Percentiles rank a stretch among this genome's conserved stretches.
Evolutionary conservation across 2,797 vertebrate species (phyloP).

Genomic region (Oreochromis mossambicus): DNA sequence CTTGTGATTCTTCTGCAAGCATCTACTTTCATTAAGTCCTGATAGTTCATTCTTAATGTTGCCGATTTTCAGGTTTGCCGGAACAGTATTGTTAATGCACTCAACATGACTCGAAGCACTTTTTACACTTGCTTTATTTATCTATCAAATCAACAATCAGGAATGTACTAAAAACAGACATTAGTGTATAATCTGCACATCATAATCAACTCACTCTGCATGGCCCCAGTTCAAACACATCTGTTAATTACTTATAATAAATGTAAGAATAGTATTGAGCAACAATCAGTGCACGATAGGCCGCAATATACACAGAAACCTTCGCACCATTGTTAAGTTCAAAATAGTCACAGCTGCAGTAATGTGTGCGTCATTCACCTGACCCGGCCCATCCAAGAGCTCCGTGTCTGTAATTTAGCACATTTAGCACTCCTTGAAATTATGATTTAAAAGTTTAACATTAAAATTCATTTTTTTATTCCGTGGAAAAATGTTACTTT

Average conservation of each 20-base stretch:
- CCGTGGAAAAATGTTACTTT: not conserved
- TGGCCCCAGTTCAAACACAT: not conserved
- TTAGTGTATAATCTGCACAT: not conserved
- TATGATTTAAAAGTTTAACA: not conserved
- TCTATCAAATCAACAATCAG: not conserved
- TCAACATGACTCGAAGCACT: not conserved
- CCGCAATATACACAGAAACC: conserved; percentile 4
- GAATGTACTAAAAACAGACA: not conserved
- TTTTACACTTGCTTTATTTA: not conserved
- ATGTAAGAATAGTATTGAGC: not conserved
- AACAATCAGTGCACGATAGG: not conserved
- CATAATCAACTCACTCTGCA: not conserved
- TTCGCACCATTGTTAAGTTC: conserved; percentile 17
- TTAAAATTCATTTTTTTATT: not conserved
- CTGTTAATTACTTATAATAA: not conserved
- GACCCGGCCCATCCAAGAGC: not conserved
- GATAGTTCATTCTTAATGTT: not conserved
- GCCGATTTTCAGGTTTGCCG: not conserved
- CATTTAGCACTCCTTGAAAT: not conserved
- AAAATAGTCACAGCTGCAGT: not conserved
- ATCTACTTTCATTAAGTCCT: not conserved
- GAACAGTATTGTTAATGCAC: not conserved
- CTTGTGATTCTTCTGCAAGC: not conserved
- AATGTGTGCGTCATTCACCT: not conserved
- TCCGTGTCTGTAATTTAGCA: not conserved